phyloP scores from a whole-genome alignment of 1,140 invertebrate genomes.

The Laupala kohalensis region DNA sequence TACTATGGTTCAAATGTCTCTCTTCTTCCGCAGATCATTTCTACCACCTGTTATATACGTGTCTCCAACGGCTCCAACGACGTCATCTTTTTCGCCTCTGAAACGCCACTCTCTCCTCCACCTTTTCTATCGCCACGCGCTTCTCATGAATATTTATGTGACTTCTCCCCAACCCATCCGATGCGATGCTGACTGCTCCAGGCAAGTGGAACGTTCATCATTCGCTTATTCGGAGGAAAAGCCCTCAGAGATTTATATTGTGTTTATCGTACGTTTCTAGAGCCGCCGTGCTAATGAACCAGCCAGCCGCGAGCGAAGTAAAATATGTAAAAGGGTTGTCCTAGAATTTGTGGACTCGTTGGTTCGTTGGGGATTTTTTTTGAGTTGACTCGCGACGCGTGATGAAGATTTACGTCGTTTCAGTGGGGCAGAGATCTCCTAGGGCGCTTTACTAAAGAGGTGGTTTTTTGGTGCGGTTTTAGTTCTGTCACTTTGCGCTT shows the following conservation, averaged over 20 bases:
- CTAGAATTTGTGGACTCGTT: neutral
- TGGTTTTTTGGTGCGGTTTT: no score
- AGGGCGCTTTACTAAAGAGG: no score
- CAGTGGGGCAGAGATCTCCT: no score
- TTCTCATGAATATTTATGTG: neutral
- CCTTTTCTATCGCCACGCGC: no score
- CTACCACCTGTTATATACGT: no score
- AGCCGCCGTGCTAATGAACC: neutral
- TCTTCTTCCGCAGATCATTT: no score
- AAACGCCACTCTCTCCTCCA: neutral
- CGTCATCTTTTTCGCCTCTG: neutral
- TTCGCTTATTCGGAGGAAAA: neutral
- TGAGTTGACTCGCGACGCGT: neutral
- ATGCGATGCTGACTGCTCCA: neutral
- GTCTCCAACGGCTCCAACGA: neutral
- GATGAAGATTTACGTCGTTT: neutral
- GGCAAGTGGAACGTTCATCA: neutral
- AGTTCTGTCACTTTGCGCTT: no score
- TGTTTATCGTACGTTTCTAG: neutral
- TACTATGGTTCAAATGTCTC: no score
- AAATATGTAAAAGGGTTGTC: neutral
- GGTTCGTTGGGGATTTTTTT: neutral
- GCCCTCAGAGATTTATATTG: neutral
- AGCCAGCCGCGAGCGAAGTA: neutral
- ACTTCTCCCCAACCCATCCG: neutral